phyloP scores from a whole-genome alignment of 2,113 vertebrate species.

The Aegithalos caudatus region DNA sequence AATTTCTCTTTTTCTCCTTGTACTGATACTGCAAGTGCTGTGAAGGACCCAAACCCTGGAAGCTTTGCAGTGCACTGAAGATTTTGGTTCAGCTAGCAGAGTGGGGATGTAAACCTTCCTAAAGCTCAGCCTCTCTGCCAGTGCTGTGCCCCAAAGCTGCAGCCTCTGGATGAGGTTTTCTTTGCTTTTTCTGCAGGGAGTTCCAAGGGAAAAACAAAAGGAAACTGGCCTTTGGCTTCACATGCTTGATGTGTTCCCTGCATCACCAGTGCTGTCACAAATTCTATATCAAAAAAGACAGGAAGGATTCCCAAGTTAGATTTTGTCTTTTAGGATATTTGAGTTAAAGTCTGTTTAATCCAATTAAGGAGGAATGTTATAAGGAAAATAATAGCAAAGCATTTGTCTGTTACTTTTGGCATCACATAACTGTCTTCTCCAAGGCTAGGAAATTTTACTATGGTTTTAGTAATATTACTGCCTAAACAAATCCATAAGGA shows the following conservation, averaged over 20 bases:
- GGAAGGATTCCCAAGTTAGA: background rate
- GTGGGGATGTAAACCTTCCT: background rate
- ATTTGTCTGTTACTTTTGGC: background rate
- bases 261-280: background rate
- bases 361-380: background rate
- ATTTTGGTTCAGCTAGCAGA: background rate
- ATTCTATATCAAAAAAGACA: background rate
- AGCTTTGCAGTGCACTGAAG: background rate
- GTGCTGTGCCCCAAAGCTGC: background rate
- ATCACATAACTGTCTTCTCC: background rate
- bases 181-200: background rate
- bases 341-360: background rate
- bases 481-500: background rate
- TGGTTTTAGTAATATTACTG: background rate
- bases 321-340: background rate
- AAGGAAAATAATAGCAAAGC: background rate
- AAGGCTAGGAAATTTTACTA: background rate
- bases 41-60: background rate
- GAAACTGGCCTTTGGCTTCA: background rate
- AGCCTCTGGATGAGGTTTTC: background rate
- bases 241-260: accelerated
- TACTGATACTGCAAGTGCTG: background rate
- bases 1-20: background rate
- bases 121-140: background rate
- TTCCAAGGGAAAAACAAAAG: background rate